Base-by-base conservation (phyloP, 2,888 invertebrate species). In the Patella caerulea region DNA sequence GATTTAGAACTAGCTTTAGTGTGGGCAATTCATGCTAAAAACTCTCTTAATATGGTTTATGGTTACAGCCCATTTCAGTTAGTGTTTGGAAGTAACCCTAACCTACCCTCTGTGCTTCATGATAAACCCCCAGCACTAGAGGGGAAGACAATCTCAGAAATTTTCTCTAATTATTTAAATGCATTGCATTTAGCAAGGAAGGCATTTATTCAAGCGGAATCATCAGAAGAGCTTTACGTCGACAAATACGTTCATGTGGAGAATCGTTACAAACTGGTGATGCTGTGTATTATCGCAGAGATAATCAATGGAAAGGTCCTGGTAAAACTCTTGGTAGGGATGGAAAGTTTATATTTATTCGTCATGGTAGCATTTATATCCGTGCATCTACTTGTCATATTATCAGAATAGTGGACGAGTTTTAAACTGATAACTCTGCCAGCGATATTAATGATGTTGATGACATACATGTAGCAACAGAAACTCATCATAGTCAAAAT, bases 251-350 rank as follows among this genome's bases (percentile, higher is more conserved):
- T 72, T 74, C 71, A 4, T 72, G 72, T 17, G 54, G 73, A 15
- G 77, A 74, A 72, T 59, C 17, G 3, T 81, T 56, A 79, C 70
- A 79, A 70, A 45, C 12, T 15, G 79, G 81, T 65, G 78, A 77
- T 65, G 34, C 24, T 24, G 24, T 52, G 81, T 81, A 75, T 45
- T 77, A 79, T 54, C 77, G 79, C 69, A 14, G 71, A 54, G 75
- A 76, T 12, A 59, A 77, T 19, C 59, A 75, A 55, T 81, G 81
- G 81, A 69, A 65, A 56, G 80, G 81, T 19, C 81, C 72, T 82
- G 78, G 73, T 78, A 85, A 74, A 78, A 84, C 77, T 76, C 78
- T 76, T 82, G 84, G 71, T 71, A 83, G 77, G 74, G 79, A 78
- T 78, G 80, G 79, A n/a, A 77, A 77, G 73, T 71, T 81, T 24